phyloP scores from a whole-genome alignment of 2,113 vertebrate species.

The Megaleporinus macrocephalus region DNA sequence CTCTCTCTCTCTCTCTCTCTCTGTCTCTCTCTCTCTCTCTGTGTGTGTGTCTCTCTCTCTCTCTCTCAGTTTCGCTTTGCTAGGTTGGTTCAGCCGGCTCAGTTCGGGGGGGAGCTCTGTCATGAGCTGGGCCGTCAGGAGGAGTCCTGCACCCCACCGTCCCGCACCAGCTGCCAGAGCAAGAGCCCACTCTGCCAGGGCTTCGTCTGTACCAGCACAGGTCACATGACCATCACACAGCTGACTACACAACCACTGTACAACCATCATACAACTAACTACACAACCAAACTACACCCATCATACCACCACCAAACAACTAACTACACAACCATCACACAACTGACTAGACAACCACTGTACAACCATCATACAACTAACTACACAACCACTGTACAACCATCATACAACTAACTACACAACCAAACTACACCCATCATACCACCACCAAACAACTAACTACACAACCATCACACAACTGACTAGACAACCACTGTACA shows the following conservation, averaged over 20 bases:
- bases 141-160: constrained; percentile 77
- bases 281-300: too few relatives aligned
- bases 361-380: too few relatives aligned
- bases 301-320: too few relatives aligned
- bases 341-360: too few relatives aligned
- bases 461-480: too few relatives aligned
- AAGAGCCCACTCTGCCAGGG: constrained; percentile 83
- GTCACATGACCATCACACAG: constrained; percentile 61
- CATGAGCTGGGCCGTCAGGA: constrained; percentile 77
- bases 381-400: neutral
- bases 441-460: too few relatives aligned
- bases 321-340: too few relatives aligned
- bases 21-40: too few relatives aligned
- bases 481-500: neutral
- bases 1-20: too few relatives aligned
- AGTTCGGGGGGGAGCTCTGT: constrained; percentile 86
- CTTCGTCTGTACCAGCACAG: constrained; percentile 85
- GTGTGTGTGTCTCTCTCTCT: constrained; percentile 35
- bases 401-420: neutral
- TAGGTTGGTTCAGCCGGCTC: constrained; percentile 80
- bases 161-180: constrained; percentile 76
- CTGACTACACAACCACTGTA: neutral
- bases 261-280: neutral
- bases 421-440: too few relatives aligned
- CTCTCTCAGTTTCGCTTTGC: constrained; percentile 83